Conservation (phyloP, 2,797 vertebrate genomes). For the Phoeniculus purpureus region DNA sequence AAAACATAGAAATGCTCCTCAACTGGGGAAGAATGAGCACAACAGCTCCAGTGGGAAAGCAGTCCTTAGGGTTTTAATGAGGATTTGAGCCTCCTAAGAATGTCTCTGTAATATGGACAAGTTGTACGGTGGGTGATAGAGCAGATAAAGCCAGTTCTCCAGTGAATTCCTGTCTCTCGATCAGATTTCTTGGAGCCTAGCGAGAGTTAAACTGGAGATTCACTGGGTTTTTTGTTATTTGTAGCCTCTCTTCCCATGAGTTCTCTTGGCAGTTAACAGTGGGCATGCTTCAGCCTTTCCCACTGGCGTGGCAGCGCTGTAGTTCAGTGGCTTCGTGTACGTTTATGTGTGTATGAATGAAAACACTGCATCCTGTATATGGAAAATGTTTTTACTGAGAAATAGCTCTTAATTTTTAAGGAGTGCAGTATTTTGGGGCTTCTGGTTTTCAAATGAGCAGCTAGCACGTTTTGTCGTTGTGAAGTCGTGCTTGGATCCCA, state of each 20-base stretch:
- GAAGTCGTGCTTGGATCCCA: background rate
- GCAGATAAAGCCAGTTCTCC: background rate
- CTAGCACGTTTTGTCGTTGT: background rate
- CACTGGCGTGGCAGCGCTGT: fast-evolving
- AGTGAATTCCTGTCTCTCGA: background rate
- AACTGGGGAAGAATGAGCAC: background rate
- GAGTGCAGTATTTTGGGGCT: background rate
- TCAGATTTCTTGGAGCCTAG: background rate
- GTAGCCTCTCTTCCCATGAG: background rate
- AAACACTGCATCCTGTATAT: background rate
- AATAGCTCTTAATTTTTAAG: background rate
- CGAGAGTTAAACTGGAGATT: background rate
- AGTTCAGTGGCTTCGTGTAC: background rate
- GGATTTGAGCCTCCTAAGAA: background rate
- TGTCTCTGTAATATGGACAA: background rate
- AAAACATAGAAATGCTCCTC: constrained; percentile 9
- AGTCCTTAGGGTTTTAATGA: background rate
- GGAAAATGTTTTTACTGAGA: background rate
- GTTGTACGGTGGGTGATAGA: background rate
- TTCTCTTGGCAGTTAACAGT: background rate
- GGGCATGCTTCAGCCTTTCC: background rate
- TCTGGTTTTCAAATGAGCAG: background rate
- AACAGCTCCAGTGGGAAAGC: background rate
- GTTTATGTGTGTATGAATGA: background rate
- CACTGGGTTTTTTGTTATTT: background rate